phyloP scores from a whole-genome alignment of 2,113 vertebrate genomes.

The Protobothrops mucrosquamatus region DNA sequence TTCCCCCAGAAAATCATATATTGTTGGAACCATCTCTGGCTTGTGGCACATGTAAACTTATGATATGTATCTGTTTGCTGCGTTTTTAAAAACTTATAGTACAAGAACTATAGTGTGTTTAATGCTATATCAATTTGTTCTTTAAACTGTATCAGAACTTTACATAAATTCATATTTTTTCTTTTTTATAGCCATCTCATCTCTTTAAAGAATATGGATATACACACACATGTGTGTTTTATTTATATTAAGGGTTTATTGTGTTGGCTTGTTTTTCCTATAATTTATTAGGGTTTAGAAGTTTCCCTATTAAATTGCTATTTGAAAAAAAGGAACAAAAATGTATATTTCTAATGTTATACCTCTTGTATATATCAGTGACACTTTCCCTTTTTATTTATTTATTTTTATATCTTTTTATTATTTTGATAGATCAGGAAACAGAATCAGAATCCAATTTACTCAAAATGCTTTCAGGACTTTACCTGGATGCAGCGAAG shows the following conservation, averaged over 20 bases:
- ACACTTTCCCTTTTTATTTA: not conserved
- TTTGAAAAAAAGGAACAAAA: not conserved
- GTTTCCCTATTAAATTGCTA: not conserved
- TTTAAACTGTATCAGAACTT: not conserved
- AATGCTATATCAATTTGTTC: not conserved
- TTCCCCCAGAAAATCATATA: not conserved
- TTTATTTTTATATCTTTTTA: not conserved
- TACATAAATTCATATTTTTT: not conserved
- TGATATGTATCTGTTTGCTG: not conserved
- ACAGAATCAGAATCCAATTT: not conserved
- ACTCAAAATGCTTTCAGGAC: slow-evolving; percentile 1
- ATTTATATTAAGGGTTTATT: not conserved
- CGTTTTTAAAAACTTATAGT: not conserved
- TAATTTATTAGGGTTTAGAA: not conserved
- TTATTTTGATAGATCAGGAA: slow-evolving; percentile 3
- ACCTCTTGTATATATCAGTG: not conserved
- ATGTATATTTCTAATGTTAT: not conserved
- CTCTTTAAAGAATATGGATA: not conserved
- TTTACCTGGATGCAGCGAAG: slow-evolving; percentile 68
- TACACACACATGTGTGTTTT: not conserved
- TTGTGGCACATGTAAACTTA: not conserved
- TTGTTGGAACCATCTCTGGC: not conserved
- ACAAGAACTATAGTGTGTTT: not conserved
- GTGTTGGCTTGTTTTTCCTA: not conserved
- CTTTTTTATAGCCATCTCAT: not conserved